Base-by-base conservation (phyloP, 2,888 invertebrate genomes). In the Strigamia transsilvanica region DNA sequence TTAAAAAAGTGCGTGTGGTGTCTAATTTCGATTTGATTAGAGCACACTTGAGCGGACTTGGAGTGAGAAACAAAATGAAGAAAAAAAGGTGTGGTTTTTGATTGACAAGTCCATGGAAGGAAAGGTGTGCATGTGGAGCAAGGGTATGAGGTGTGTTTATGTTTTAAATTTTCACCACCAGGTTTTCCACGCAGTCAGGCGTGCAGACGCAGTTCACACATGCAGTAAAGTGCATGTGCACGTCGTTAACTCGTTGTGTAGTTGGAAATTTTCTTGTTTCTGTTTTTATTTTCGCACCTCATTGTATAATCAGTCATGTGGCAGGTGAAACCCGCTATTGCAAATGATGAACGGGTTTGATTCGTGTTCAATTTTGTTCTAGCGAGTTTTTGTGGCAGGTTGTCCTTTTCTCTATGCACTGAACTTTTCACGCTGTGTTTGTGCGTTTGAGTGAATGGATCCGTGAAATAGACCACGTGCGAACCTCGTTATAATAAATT, bases 211-310 rank as follows among this genome's bases (percentile, higher is more conserved):
- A 51, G 51, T 12, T 51, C 15, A 51, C 51, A 51, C 51, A 18
- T 18, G 51, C 51, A 51, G 51, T 51, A 51, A 51, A 51, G 51
- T 51, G 51, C 51, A 51, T 51, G 51, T 51, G 51, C 51, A 51
- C 51, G 51, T 51, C 51, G 51, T 51, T 51, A 51, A 51, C 51
- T 51, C 51, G 51, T 51, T 51, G 51, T 51, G 51, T 51, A 51
- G 51, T 51, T 51, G 15, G 51, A 13, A 51, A 51, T 51, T 51
- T 51, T 51, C 51, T 51, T 51, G 51, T 51, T 51, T 51, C 51
- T 51, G 51, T 51, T 51, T 51, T 51, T 51, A 51, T 51, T 51
- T 51, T 51, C 51, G 51, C 51, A 51, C 51, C 51, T 51, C 51
- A 51, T 51, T 51, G 51, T 51, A 51, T 51, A 51, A 51, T 51